These are phyloP conservation scores for Ichneumoninae sp. DNA, from an alignment of 2,888 invertebrate species.

Conservation along the genomic window DNA sequence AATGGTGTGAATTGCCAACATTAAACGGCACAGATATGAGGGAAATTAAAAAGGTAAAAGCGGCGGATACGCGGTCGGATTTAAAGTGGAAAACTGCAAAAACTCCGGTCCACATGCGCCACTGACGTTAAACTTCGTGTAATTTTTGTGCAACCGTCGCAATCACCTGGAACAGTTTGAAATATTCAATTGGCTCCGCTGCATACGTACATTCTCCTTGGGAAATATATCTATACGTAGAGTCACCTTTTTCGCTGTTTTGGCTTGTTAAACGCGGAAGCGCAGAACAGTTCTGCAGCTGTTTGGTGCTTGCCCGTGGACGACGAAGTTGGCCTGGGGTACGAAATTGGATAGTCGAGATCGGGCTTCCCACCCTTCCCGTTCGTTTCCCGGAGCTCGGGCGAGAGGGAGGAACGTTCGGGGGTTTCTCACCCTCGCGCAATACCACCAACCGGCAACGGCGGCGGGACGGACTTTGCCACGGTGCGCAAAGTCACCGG, in stretches of 20 bases:
- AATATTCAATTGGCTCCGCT: neutral
- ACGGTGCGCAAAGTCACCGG: slow-evolving; percentile 55
- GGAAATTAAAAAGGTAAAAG: neutral
- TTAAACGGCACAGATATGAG: neutral
- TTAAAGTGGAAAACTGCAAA: neutral
- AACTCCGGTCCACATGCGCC: neutral
- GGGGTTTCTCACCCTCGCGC: slow-evolving; percentile 4
- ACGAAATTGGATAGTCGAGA: slow-evolving; percentile 63
- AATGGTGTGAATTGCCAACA: neutral
- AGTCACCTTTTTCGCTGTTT: slow-evolving; percentile 55
- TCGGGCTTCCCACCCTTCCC: slow-evolving; percentile 37
- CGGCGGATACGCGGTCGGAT: neutral
- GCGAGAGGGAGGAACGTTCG: slow-evolving; percentile 12
- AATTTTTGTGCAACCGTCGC: neutral
- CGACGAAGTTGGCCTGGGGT: slow-evolving; percentile 52
- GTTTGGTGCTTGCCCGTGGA: slow-evolving; percentile 51
- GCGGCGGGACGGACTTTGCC: slow-evolving; percentile 54
- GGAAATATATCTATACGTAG: slow-evolving; percentile 19
- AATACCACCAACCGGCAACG: slow-evolving; percentile 5
- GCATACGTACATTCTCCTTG: neutral
- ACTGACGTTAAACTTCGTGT: neutral
- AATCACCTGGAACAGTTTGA: neutral
- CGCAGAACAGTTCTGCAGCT: slow-evolving; percentile 41
- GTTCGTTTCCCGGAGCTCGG: slow-evolving; percentile 22
- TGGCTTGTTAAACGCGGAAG: slow-evolving; percentile 57